Conservation (phyloP, 2,113 vertebrate species). For the Okapia johnstoni region DNA sequence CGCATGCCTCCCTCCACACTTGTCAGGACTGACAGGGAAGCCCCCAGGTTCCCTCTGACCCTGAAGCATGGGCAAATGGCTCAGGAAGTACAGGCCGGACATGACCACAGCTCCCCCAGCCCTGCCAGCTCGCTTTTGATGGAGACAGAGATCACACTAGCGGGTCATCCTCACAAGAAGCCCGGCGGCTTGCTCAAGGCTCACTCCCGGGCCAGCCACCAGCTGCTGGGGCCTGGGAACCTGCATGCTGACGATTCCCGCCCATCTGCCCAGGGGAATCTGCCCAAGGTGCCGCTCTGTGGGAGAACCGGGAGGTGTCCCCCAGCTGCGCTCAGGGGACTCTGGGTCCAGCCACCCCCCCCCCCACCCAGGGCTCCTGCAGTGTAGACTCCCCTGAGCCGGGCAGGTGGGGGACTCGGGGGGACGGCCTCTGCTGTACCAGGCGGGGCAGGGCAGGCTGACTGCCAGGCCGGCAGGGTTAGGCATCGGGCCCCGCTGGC, state of each 20-base stretch:
- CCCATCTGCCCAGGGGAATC: accelerated
- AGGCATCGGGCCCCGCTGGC: neutral
- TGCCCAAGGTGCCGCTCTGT: accelerated
- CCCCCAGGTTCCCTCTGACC: neutral
- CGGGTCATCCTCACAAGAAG: neutral
- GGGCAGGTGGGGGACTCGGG: neutral
- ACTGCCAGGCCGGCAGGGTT: accelerated
- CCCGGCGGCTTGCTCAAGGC: accelerated
- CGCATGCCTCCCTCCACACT: accelerated
- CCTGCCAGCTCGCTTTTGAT: neutral
- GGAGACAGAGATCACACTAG: neutral
- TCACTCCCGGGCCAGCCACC: neutral
- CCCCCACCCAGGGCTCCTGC: neutral
- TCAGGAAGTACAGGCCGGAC: accelerated
- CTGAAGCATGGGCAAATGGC: neutral
- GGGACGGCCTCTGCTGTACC: neutral
- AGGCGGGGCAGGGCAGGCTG: neutral
- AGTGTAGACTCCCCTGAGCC: neutral
- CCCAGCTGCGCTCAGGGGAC: neutral
- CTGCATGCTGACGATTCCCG: neutral
- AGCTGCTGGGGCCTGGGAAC: neutral
- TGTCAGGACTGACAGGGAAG: neutral
- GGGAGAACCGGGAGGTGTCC: accelerated
- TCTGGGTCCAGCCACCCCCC: no score
- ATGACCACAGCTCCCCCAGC: neutral